phyloP scores from a whole-genome alignment of 2,888 invertebrate species.

The Aphrophora alni region DNA sequence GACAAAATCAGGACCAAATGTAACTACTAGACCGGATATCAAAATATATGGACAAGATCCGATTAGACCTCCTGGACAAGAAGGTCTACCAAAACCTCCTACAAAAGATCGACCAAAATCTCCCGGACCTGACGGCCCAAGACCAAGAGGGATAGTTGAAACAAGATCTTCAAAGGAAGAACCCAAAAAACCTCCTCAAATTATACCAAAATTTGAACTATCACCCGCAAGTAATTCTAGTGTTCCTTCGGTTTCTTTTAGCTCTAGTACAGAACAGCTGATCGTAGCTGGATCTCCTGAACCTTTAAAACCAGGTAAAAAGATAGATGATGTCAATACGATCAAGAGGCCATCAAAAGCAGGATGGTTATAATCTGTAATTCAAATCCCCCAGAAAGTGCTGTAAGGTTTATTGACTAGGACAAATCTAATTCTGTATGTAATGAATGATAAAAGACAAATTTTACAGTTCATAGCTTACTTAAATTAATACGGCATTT shows the following conservation, averaged over 20 bases:
- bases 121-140: not conserved
- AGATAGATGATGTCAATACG: constrained; percentile 63
- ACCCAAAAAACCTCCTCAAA: not conserved
- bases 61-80: not conserved
- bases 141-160: not conserved
- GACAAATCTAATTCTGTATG: too few species aligned
- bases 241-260: constrained; percentile 53
- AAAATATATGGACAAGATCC: not conserved
- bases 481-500: too few species aligned
- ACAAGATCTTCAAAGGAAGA: not conserved
- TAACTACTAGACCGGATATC: not conserved
- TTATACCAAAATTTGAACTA: constrained; percentile 28
- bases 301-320: constrained; percentile 58
- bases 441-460: too few species aligned
- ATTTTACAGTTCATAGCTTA: too few species aligned
- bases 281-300: constrained; percentile 58
- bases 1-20: not conserved
- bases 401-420: too few species aligned
- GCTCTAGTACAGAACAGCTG: constrained; percentile 62
- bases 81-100: not conserved
- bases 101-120: not conserved
- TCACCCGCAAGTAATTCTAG: constrained; percentile 26
- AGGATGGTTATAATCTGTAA: constrained; percentile 64
- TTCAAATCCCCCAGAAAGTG: too few species aligned
- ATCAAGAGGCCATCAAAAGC: constrained; percentile 65